Evolutionary conservation across 2,113 vertebrate genomes (phyloP), one percentile per base, ranked within the genome.

Genomic region (Sinocyclocheilus grahami): DNA sequence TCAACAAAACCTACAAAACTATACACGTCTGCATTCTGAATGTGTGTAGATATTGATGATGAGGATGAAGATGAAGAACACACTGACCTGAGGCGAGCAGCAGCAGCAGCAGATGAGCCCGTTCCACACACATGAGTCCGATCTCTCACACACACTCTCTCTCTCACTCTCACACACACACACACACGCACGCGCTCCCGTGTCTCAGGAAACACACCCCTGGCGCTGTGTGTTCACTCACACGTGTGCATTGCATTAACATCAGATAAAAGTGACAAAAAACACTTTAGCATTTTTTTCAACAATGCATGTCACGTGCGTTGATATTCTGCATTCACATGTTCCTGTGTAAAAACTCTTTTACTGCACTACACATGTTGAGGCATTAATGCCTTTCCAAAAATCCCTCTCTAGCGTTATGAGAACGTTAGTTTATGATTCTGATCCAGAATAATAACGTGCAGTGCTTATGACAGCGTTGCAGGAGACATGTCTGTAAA

Each of bases 1-100:
- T 20, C 18, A 12, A 39, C 20, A 4, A 42, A n/a, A 42, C 11
- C 5, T 62, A n/a, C 4, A 48, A 12, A n/a, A 62, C 60, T 42
- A 1, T 0, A 74, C 39, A 75, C 6, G 37, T 13, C 22, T 14
- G 1, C 1, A 0, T 42, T 11, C 11, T 20, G 30, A 33, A 20
- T 10, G 14, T 37, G 67, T 37, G 37, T 72, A 0, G 10, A 39
- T 39, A 39, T 2, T 51, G 48, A 51, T 5, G 48, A 53, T 16
- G 13, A 13, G 4, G 53, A n/a, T 11, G 37, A 46, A n/a, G 22
- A 75, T 3, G 22, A 75, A 6, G 12, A 75, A 12, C 39, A 24
- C 72, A 75, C 72, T 75, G 42, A 75, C 72, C 72, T 75, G 72
- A 75, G 39, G 42, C 42, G 39, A 75, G 37, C 69, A 72, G 12